A percentile compares a stretch with the other conserved stretches of the same genome.
Conservation (phyloP, 2,888 invertebrate genomes). For the Archaeoteleia sp. region DNA sequence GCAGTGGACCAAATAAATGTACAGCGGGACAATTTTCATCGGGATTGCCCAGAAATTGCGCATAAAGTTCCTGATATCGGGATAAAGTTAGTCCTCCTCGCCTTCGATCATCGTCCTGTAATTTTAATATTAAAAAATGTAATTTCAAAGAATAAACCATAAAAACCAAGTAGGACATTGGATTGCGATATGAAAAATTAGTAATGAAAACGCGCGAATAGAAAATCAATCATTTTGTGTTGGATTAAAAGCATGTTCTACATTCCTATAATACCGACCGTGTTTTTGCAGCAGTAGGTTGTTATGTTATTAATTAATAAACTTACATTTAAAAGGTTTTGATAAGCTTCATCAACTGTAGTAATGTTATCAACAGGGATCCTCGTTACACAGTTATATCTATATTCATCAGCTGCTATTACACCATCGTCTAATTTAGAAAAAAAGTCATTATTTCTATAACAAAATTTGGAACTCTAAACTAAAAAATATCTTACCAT, state of each 20-base stretch:
- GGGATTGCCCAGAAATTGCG: conserved; percentile 86
- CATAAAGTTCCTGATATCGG: conserved; percentile 89
- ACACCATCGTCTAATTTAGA: conserved; percentile 80
- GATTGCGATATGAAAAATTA: conserved; percentile 6
- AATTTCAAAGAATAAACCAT: neutral
- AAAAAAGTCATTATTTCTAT: no score
- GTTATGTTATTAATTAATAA: no score
- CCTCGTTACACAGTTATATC: conserved; percentile 88
- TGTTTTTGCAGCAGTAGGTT: no score
- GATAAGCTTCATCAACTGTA: conserved; percentile 85
- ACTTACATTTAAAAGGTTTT: conserved; percentile 85
- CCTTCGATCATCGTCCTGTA: conserved; percentile 88
- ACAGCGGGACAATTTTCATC: conserved; percentile 84
- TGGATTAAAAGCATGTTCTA: no score
- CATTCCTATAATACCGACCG: no score
- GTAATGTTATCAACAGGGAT: conserved; percentile 87
- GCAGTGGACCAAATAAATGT: conserved; percentile 87
- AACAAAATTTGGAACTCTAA: neutral
- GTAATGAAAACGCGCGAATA: no score
- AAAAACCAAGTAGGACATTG: no score
- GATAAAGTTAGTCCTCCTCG: conserved; percentile 86
- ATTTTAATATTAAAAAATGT: conserved; percentile 43
- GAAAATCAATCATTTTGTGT: no score
- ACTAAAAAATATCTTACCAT: conserved; percentile 73
- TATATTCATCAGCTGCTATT: conserved; percentile 86